Evolutionary conservation across 2,888 invertebrate species (phyloP), one percentile per base, ranked within the genome.

Genomic region (Acheta domesticus): DNA sequence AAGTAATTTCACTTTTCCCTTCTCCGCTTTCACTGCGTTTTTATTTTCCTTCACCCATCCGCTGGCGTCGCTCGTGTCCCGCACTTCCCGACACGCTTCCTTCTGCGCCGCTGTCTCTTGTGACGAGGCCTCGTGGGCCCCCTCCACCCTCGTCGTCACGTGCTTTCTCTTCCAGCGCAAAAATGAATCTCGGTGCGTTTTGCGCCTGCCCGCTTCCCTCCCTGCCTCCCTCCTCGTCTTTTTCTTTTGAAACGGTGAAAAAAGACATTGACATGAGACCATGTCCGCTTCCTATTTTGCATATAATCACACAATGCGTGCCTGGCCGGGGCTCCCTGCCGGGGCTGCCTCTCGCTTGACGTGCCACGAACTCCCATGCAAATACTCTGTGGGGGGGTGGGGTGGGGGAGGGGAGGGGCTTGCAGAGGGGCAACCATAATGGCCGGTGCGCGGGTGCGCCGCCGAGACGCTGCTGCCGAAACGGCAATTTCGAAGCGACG

Each of bases 211-310:
- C 36, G 36, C 36, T 36, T 36, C 36, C 36, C 36, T 62, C 62
- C 50, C 19, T 19, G 14, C 50, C 14, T 50, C 50, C 62, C 16
- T 62, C 62, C 11, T 62, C 62, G 62, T n/a, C 62, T 62, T 62
- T 62, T 62, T 62, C 62, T 62, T 62, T 62, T 1, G 62, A 62
- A 62, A 14, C 14, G 16, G 62, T n/a, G 62, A 62, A 62, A 62
- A 62, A 62, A 62, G 62, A 62, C 62, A 16, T 62, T 62, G 62
- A 62, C 62, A 62, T 16, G 62, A n/a, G 62, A 8, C 16, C n/a
- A n/a, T 62, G 62, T 62, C 62, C 62, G 62, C 62, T 62, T 62
- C 62, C 62, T 62, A 62, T n/a, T 62, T 62, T 62, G 62, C 62
- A 62, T 62, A 62, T 62, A 62, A 62, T 62, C 62, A 62, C 62